Evolutionary conservation across 2,888 invertebrate genomes (phyloP).

Genomic region (Formica aserva): DNA sequence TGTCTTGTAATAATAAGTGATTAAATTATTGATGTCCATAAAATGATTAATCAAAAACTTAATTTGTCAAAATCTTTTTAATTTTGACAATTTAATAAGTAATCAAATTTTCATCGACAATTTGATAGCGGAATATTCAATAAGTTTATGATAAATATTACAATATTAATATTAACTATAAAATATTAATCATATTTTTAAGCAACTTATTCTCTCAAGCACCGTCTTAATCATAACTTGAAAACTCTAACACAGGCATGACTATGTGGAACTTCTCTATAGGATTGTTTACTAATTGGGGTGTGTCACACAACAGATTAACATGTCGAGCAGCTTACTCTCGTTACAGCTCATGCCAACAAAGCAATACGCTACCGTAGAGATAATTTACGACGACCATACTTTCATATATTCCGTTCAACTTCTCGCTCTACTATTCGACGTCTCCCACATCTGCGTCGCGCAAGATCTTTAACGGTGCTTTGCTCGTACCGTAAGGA

Average conservation of each 20-base stretch:
- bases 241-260: slow-evolving; percentile 72
- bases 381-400: slow-evolving; percentile 63
- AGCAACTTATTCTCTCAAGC: slow-evolving; percentile 58
- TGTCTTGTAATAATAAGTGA: background rate
- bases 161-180: background rate
- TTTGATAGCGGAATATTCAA: background rate
- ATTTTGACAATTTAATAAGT: background rate
- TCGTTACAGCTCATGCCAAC: slow-evolving; percentile 74
- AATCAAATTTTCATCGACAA: background rate
- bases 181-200: background rate
- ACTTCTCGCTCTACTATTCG: slow-evolving; percentile 21
- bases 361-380: slow-evolving; percentile 69
- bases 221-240: slow-evolving; percentile 55
- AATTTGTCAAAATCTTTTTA: background rate
- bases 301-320: slow-evolving; percentile 73
- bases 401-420: slow-evolving; percentile 18
- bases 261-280: slow-evolving; percentile 70
- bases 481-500: background rate
- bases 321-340: slow-evolving; percentile 79
- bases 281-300: slow-evolving; percentile 68
- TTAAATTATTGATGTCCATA: background rate
- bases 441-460: slow-evolving; percentile 3
- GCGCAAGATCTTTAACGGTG: slow-evolving; percentile 41
- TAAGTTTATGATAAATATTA: slow-evolving; percentile 7
- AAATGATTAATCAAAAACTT: background rate